Evolutionary conservation across 2,113 vertebrate genomes (phyloP).

Genomic region (Pionites leucogaster): DNA sequence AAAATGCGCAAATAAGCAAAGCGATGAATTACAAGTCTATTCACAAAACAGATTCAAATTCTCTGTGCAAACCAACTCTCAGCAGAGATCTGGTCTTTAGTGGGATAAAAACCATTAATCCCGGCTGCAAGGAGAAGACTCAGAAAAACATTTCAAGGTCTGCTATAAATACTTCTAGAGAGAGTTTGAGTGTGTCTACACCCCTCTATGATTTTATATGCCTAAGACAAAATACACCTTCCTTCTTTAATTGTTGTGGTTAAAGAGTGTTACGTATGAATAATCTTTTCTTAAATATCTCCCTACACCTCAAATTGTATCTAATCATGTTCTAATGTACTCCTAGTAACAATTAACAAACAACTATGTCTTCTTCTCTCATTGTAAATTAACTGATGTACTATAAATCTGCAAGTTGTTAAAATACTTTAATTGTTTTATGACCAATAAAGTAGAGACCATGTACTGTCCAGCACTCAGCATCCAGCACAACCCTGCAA

Average conservation of each 20-base stretch:
- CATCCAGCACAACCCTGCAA: conserved; percentile 25
- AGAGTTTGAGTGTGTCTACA: neutral
- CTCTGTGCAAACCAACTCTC: conserved; percentile 2
- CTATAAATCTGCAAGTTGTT: neutral
- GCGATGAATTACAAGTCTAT: conserved; percentile 17
- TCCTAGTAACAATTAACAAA: conserved; percentile 48
- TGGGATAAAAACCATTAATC: conserved; percentile 28
- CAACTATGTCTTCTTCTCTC: neutral
- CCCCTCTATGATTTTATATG: neutral
- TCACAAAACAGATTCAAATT: conserved; percentile 4
- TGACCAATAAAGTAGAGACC: neutral
- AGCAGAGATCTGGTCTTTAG: neutral
- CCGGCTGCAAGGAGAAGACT: conserved; percentile 12
- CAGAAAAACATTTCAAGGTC: conserved; percentile 13
- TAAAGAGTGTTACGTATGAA: conserved; percentile 6
- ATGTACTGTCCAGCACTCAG: neutral
- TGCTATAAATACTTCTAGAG: neutral
- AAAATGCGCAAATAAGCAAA: conserved; percentile 57
- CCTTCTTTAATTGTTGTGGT: neutral
- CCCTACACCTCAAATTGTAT: neutral
- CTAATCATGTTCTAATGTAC: neutral
- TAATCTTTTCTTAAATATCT: neutral
- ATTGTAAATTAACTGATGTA: neutral
- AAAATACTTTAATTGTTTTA: conserved; percentile 38
- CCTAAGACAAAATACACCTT: neutral